Evolutionary conservation across 1,140 invertebrate species (phyloP).

Genomic region (Chionoecetes opilio): DNA sequence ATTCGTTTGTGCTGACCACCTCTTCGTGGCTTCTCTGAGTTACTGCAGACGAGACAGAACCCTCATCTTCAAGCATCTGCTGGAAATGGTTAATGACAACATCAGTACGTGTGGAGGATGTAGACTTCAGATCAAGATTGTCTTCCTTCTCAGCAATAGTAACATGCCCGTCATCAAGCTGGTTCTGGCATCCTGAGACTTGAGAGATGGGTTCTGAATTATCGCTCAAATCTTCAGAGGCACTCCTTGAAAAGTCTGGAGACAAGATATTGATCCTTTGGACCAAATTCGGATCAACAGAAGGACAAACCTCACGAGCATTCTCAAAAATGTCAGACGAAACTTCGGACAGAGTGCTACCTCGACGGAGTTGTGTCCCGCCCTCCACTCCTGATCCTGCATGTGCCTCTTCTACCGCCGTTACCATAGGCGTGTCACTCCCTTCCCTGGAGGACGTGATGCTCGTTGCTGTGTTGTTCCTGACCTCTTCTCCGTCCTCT

Average conservation of each 20-base stretch:
- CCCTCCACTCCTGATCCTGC: constrained; percentile 1
- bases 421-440: constrained; percentile 46
- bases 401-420: constrained; percentile 51
- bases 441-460: not conserved
- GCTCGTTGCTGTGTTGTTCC: too few species aligned
- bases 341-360: constrained; percentile 66
- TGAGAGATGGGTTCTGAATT: not conserved
- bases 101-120: constrained; percentile 28
- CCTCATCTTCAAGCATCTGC: constrained; percentile 65
- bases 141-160: not conserved
- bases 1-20: not conserved
- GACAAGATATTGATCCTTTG: constrained; percentile 48
- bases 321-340: constrained; percentile 69
- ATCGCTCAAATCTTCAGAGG: not conserved
- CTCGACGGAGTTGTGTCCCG: constrained; percentile 47
- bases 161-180: not conserved
- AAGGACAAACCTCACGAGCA: not conserved
- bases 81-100: constrained; percentile 61
- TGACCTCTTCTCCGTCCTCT: too few species aligned
- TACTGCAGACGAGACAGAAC: not conserved
- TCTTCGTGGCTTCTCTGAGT: not conserved
- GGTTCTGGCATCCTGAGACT: not conserved
- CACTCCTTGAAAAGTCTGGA: not conserved
- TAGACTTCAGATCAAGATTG: not conserved
- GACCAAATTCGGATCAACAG: not conserved